A percentile compares a stretch with the other conserved stretches of the same genome.
Evolutionary conservation across 53 echinoderm and acorn worm species (phyloP).

Genomic region (Henricia sp.): DNA sequence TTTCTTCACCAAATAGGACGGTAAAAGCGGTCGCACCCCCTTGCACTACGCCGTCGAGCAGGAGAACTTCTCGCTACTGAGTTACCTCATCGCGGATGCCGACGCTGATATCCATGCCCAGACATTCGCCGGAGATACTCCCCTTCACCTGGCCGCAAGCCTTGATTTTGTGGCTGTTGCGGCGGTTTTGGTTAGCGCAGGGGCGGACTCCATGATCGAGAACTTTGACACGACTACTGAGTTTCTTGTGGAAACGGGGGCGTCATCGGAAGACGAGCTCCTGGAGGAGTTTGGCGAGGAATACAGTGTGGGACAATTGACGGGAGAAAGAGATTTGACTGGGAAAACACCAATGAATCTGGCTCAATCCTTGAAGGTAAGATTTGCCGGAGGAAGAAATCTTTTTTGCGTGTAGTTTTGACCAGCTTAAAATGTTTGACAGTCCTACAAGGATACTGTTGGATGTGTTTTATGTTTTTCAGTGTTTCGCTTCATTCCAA

Average conservation of each 20-base stretch:
- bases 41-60: slow-evolving; percentile 89
- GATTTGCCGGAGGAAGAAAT: not conserved
- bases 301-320: slow-evolving; percentile 18
- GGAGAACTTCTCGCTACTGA: slow-evolving; percentile 81
- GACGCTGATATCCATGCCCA: slow-evolving; percentile 75
- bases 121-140: slow-evolving; percentile 87
- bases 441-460: no score
- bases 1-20: slow-evolving; percentile 67
- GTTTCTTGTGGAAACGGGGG: slow-evolving; percentile 39
- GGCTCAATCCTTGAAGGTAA: slow-evolving; percentile 73
- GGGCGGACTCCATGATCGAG: slow-evolving; percentile 77
- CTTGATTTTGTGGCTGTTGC: slow-evolving; percentile 84
- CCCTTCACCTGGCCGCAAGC: slow-evolving; percentile 90
- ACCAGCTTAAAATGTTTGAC: not conserved
- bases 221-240: slow-evolving; percentile 72
- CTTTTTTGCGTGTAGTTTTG: not conserved
- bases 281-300: slow-evolving; percentile 63
- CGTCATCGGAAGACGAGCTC: slow-evolving; percentile 45
- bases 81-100: slow-evolving; percentile 91
- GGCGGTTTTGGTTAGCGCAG: slow-evolving; percentile 86
- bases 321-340: slow-evolving; percentile 18
- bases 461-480: no score
- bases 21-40: slow-evolving; percentile 90
- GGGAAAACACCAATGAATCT: slow-evolving; percentile 79
- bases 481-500: no score